Evolutionary conservation across 2,888 invertebrate species (phyloP), one percentile per base, ranked within the genome.

Genomic region (Phasia obesa): DNA sequence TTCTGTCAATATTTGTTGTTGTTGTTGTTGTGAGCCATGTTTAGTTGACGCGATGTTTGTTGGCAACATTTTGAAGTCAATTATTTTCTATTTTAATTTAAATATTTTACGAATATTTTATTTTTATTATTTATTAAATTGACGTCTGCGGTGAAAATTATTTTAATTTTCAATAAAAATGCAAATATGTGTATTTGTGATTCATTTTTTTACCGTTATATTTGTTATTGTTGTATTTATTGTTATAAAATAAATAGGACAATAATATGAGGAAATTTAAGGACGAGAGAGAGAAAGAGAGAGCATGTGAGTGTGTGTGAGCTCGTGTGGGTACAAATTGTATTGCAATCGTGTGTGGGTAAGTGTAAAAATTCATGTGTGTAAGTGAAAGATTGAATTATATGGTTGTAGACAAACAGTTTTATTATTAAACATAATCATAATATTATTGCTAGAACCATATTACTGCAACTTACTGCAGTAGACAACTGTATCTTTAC

Each of bases 141-240:
- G 85, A 86, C 83, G 86, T 86, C 85, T 86, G 86, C 86, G 86
- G 86, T 86, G 85, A 84, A 86, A 86, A 86, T 86, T 84, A 86
- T 86, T 86, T 86, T 86, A 86, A 86, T 86, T 86, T 86, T 86
- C 86, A 86, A 86, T 86, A 86, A 86, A 86, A 86, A 86, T 86
- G 86, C 86, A 86, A 86, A 86, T 86, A 74, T 81, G 82, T 84
- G 11, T 86, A 74, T 81, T 84, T 84, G 11, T 64, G 80, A 65
- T 80, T 75, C 11, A 62, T 51, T 55, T 51, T 57, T 77, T 55
- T 53, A 9, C 2, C 51, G 15, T 64, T 31, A 15, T 60, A n/a
- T 5, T 49, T 57, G 4, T 42, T 57, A 23, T 69, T 55, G 38
- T 74, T 49, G 35, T 49, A 19, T 21, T 62, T 55, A 44, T 76